These are phyloP conservation scores for Rhorus exstirpatorius DNA, from an alignment of 2,888 invertebrate species.

Conservation along the genomic window DNA sequence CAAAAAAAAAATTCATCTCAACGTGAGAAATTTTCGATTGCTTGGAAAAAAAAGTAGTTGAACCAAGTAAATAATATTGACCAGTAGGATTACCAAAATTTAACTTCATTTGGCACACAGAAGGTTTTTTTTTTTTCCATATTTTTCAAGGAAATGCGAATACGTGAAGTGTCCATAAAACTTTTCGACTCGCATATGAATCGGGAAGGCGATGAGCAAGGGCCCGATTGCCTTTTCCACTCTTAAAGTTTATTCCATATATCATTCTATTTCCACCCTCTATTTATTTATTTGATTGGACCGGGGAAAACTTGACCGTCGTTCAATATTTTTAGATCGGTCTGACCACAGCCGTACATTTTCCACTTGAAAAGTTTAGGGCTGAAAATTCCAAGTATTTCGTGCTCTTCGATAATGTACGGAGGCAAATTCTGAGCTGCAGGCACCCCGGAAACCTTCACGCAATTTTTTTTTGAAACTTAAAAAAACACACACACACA, in stretches of 20 bases:
- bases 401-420: neutral
- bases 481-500: too few species aligned
- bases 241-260: neutral
- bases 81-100: too few species aligned
- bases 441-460: too few species aligned
- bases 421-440: neutral
- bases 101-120: too few species aligned
- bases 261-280: constrained; percentile 21
- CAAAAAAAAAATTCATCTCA: too few species aligned
- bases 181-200: neutral
- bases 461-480: too few species aligned
- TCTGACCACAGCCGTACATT: constrained; percentile 11
- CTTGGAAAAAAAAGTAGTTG: too few species aligned
- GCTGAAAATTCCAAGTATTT: neutral
- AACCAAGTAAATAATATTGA: too few species aligned
- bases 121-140: constrained; percentile 16
- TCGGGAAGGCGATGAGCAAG: constrained; percentile 36
- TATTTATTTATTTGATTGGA: constrained; percentile 37
- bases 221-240: constrained; percentile 2
- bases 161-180: too few species aligned
- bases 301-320: constrained; percentile 27
- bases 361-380: constrained; percentile 11
- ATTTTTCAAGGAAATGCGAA: too few species aligned
- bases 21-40: too few species aligned
- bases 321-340: neutral